Percentiles rank a stretch among this genome's conserved stretches.
Evolutionary conservation across 2,113 vertebrate species (phyloP).

Genomic region (Nesoenas mayeri): DNA sequence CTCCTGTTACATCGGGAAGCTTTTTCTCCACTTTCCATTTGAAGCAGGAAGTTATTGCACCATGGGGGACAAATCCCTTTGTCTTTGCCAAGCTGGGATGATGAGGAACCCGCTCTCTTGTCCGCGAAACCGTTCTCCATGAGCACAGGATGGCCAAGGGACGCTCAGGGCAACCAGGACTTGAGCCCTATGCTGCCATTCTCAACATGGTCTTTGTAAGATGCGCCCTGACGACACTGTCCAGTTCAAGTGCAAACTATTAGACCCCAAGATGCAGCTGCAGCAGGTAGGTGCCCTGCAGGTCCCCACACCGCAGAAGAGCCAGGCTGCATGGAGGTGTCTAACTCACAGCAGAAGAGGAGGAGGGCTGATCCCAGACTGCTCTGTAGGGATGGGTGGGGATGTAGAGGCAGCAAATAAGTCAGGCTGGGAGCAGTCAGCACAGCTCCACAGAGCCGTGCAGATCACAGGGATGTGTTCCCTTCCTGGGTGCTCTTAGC

Average conservation of each 20-base stretch:
- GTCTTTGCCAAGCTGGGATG: neutral
- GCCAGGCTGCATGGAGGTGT: neutral
- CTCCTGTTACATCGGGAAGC: neutral
- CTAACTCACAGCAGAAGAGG: rapidly evolving
- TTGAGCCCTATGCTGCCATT: neutral
- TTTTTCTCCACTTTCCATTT: neutral
- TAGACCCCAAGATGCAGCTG: neutral
- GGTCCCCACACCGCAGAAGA: neutral
- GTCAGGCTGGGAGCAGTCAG: neutral
- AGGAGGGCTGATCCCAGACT: neutral
- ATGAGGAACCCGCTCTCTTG: no score
- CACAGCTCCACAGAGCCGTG: neutral
- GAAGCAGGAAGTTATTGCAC: neutral
- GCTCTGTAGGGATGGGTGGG: neutral
- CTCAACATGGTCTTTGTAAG: neutral
- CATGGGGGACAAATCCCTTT: neutral
- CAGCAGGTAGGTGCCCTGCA: neutral
- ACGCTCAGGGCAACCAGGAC: no score
- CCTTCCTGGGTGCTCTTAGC: neutral
- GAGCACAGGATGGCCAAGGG: no score
- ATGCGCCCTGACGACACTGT: neutral
- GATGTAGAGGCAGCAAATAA: neutral
- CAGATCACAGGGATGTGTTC: neutral
- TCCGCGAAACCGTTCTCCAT: neutral
- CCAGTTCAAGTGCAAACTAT: neutral